Conservation (phyloP, 2,797 vertebrate species). For the Sebastes melanostomus region DNA sequence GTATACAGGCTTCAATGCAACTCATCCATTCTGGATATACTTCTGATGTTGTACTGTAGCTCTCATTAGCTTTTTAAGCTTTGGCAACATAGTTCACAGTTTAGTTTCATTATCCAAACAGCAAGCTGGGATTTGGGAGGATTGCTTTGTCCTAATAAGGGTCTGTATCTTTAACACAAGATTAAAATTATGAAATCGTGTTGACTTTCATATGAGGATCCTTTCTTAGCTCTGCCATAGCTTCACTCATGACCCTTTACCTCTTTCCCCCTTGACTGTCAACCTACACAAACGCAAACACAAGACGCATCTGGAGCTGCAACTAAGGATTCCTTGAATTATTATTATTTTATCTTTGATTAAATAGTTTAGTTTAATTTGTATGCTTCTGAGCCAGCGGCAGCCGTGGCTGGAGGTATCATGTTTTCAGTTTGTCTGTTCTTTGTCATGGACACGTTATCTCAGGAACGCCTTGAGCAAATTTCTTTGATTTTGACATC, state of each 20-base stretch:
- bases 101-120: not conserved
- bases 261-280: not conserved
- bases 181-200: not conserved
- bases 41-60: not conserved
- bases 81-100: not conserved
- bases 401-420: too few species aligned
- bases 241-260: not conserved
- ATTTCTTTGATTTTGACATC: too few species aligned
- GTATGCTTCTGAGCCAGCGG: too few species aligned
- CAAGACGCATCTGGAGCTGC: not conserved
- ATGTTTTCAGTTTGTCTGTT: too few species aligned
- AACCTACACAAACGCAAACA: not conserved
- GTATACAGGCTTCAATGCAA: not conserved
- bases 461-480: too few species aligned
- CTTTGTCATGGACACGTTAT: too few species aligned
- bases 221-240: not conserved
- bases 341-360: not conserved
- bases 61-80: not conserved
- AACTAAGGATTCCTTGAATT: not conserved
- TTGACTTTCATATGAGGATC: not conserved
- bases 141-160: not conserved
- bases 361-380: too few species aligned
- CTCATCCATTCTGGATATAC: not conserved
- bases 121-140: not conserved
- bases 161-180: not conserved